phyloP scores from a whole-genome alignment of 2,113 vertebrate species.

The Rhineura floridana region DNA sequence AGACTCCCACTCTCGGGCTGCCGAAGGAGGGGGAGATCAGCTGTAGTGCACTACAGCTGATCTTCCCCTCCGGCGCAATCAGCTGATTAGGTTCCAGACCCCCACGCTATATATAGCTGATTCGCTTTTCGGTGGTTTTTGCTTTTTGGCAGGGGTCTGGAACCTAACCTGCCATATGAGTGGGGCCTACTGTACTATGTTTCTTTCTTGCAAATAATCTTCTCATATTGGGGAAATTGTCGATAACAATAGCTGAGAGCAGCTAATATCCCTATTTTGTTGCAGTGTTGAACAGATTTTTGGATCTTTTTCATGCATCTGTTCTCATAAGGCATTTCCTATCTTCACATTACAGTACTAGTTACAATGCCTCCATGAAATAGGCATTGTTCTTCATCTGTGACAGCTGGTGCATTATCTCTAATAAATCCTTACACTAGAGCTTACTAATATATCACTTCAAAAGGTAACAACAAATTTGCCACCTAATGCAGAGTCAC shows the following conservation, averaged over 20 bases:
- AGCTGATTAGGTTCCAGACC: no score
- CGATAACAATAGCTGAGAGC: neutral
- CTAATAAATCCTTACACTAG: neutral
- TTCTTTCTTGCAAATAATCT: neutral
- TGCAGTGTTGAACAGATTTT: neutral
- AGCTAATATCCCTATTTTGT: neutral
- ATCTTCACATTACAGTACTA: neutral
- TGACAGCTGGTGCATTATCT: neutral
- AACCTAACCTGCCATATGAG: no score
- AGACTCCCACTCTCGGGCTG: no score
- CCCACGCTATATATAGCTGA: no score
- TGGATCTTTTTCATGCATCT: neutral
- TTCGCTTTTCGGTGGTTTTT: no score
- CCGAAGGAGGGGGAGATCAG: no score
- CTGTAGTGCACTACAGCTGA: no score
- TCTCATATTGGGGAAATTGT: neutral
- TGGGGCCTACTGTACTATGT: no score
- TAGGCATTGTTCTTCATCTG: slow-evolving; percentile 13
- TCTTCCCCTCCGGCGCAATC: no score
- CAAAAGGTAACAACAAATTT: neutral
- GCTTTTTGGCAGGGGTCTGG: no score
- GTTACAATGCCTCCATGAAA: neutral
- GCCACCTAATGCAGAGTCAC: neutral
- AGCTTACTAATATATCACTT: neutral
- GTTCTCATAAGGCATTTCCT: neutral